Conservation (phyloP, 2,888 invertebrate genomes). For the Galerucella nymphaeae region DNA sequence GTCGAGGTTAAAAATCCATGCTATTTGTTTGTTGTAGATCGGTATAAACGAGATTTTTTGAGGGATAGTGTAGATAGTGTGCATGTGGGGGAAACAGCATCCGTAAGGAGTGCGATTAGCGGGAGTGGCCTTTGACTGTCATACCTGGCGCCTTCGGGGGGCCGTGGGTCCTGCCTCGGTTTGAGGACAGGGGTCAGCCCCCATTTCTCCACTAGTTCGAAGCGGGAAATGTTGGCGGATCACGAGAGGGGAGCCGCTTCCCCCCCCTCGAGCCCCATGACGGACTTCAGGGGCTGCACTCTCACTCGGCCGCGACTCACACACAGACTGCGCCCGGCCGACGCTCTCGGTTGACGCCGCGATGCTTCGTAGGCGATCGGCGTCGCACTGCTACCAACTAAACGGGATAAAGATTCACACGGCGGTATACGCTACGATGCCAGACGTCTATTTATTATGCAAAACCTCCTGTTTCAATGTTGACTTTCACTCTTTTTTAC, state of each 20-base stretch:
- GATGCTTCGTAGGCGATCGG: slow-evolving; percentile 46
- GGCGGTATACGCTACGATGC: slow-evolving; percentile 31
- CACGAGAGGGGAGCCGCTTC: slow-evolving; percentile 72
- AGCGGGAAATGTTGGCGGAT: slow-evolving; percentile 94
- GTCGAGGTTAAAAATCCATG: slow-evolving; percentile 25
- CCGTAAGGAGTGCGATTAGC: slow-evolving; percentile 49
- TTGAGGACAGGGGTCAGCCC: slow-evolving; percentile 98
- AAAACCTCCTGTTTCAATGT: slow-evolving; percentile 7
- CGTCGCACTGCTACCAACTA: slow-evolving; percentile 61
- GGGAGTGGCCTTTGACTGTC: slow-evolving; percentile 58
- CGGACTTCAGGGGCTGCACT: slow-evolving; percentile 66
- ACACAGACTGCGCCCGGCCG: slow-evolving; percentile 64
- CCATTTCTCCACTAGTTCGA: slow-evolving; percentile 98
- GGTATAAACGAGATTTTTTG: slow-evolving; percentile 6
- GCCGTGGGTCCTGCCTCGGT: slow-evolving; percentile 92
- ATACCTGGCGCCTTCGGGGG: slow-evolving; percentile 84
- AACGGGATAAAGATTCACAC: slow-evolving; percentile 34
- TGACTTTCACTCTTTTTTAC: slow-evolving; percentile 27
- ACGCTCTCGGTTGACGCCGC: slow-evolving; percentile 49
- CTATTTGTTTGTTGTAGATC: slow-evolving; percentile 19
- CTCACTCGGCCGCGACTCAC: slow-evolving; percentile 64
- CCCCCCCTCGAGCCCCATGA: slow-evolving; percentile 73
- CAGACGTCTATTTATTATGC: slow-evolving; percentile 16
- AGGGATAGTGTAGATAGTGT: slow-evolving; percentile 26
- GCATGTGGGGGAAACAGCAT: slow-evolving; percentile 51